Evolutionary conservation across 2,797 vertebrate genomes (phyloP).

Genomic region (Sylvia borin): DNA sequence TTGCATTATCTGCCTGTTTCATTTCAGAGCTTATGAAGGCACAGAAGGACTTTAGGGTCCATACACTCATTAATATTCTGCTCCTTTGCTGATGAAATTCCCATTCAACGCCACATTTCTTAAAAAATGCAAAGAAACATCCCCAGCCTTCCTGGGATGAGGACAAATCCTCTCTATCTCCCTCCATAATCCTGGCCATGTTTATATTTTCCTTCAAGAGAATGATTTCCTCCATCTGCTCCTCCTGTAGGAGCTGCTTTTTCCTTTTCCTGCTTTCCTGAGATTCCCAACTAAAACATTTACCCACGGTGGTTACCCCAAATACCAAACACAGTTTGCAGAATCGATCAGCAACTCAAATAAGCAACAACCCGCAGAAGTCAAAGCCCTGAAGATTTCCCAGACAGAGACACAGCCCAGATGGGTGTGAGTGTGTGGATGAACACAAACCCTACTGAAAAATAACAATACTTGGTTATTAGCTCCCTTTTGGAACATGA

Average conservation of each 20-base stretch:
- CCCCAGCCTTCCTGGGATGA: neutral
- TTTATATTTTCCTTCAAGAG: neutral
- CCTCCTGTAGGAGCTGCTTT: neutral
- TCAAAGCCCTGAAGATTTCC: neutral
- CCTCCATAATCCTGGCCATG: neutral
- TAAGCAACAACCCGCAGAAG: neutral
- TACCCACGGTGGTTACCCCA: neutral
- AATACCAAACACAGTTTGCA: neutral
- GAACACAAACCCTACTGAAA: neutral
- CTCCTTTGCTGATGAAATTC: neutral
- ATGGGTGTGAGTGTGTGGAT: neutral
- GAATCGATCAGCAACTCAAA: neutral
- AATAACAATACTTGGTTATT: neutral
- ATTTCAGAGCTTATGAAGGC: neutral
- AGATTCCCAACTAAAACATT: neutral
- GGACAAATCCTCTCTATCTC: neutral
- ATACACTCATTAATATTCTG: neutral
- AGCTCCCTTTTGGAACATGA: neutral
- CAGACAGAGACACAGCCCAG: neutral
- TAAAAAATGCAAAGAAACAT: neutral
- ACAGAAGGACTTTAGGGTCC: neutral
- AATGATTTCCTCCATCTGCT: neutral
- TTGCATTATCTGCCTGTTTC: neutral
- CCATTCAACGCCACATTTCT: neutral
- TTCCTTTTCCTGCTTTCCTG: neutral